Evolutionary conservation across 2,113 vertebrate species (phyloP), one percentile per base, ranked within the genome.

Genomic region (Ellobius talpinus): DNA sequence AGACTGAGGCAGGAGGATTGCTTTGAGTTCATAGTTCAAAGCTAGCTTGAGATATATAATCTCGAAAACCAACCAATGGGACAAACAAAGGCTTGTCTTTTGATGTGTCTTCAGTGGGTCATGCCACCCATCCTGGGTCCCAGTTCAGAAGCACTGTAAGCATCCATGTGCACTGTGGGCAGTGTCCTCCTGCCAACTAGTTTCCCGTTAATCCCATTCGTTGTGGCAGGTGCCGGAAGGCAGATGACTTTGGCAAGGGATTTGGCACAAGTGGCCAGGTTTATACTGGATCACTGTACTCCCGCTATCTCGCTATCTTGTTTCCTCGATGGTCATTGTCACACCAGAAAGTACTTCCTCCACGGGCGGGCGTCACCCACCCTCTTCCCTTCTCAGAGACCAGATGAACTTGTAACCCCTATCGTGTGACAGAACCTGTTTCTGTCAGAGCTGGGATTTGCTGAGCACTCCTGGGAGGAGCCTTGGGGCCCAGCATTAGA

Each of bases 241-340:
- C 68, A 74, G 73, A 78, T 84, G 73, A 78, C 55, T 94, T 79
- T 95, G 93, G 91, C 87, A 39, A 24, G 58, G 81, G 88, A 23
- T 89, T 72, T 87, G 70, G 79, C n/a, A 9, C 23, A 23, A 42
- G 36, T 42, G 31, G 73, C 73, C 8, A 26, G n/a, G 96, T 68
- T 94, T 33, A 89, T 3, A 7, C 29, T 31, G 23, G 74, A 23
- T 74, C 0, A 0, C 77, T 8, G 3, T n/a, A 11, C 33, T 72
- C 88, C 0, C 17, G 81, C 65, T 94, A 1, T 77, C 77, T 66
- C 47, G 65, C 79, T 93, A 96, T 85, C 94, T 79, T 7, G 10
- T 94, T 95, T 98, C 95, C 95, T 96, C 1, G 13, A 66, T 90
- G 95, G 45, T 87, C 72, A 21, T 42, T 87, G 85, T 92, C 93